Evolutionary conservation across 64 coral and sea anemone genomes (phyloP).

Genomic region (Astreopora myriophthalma): DNA sequence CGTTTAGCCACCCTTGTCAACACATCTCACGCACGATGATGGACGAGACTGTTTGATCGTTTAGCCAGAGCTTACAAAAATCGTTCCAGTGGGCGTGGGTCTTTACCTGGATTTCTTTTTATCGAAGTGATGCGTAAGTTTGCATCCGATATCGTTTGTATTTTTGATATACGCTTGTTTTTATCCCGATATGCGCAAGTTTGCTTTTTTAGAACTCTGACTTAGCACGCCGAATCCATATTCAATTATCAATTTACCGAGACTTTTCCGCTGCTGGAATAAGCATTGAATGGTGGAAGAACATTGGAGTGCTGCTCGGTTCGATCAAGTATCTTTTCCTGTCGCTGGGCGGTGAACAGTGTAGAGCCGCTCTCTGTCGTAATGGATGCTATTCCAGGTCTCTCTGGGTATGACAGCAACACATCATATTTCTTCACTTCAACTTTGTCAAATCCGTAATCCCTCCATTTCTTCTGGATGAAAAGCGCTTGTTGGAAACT

Average conservation of each 20-base stretch:
- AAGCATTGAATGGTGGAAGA: conserved; percentile 80
- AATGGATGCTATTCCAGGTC: conserved; percentile 61
- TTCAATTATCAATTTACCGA: conserved; percentile 40
- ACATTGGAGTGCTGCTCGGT: conserved; percentile 60
- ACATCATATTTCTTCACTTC: conserved; percentile 76
- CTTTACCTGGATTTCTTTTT: too few relatives aligned
- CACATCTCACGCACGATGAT: too few relatives aligned
- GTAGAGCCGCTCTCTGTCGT: conserved; percentile 1
- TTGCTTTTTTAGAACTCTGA: neutral
- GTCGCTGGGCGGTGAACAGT: conserved; percentile 26
- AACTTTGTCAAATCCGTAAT: conserved; percentile 75
- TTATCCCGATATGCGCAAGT: too few relatives aligned
- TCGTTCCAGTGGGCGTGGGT: too few relatives aligned
- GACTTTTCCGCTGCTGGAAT: conserved; percentile 74
- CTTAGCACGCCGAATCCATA: neutral
- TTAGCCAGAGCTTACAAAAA: too few relatives aligned
- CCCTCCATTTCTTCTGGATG: conserved; percentile 35
- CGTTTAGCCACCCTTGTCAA: too few relatives aligned
- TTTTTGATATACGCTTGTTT: too few relatives aligned
- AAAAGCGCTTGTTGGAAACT: conserved; percentile 74
- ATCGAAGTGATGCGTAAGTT: too few relatives aligned
- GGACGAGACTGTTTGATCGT: too few relatives aligned
- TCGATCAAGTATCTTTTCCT: conserved; percentile 61
- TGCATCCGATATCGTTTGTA: too few relatives aligned
- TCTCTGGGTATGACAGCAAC: conserved; percentile 81